phyloP scores from a whole-genome alignment of 2,113 vertebrate genomes.

The Passer montanus region DNA sequence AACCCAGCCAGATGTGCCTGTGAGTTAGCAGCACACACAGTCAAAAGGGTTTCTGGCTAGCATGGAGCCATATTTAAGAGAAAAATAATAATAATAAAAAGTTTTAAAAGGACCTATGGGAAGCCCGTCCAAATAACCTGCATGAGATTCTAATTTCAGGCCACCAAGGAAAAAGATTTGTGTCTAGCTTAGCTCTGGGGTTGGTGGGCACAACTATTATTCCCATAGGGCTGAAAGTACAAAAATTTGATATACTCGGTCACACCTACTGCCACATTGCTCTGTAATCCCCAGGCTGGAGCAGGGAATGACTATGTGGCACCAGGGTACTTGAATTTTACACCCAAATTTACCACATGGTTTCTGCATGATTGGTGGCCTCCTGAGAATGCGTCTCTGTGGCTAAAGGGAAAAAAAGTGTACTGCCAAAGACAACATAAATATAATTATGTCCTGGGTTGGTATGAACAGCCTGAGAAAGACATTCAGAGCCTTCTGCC shows the following conservation, averaged over 20 bases:
- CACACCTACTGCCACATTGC: not conserved
- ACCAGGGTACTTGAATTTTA: constrained; percentile 1
- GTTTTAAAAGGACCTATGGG: not conserved
- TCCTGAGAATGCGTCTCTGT: constrained; percentile 18
- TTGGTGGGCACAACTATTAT: not conserved
- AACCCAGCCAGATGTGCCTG: constrained; percentile 17
- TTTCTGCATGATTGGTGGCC: constrained; percentile 20
- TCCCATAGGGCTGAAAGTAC: not conserved
- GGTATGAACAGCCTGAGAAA: constrained; percentile 9
- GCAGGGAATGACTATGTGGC: not conserved
- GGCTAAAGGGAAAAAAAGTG: constrained; percentile 1
- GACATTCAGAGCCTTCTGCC: not conserved
- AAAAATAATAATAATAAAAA: not conserved
- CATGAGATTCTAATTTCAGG: not conserved
- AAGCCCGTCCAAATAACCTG: not conserved
- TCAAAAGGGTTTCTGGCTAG: not conserved
- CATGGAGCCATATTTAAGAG: not conserved
- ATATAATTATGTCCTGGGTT: not conserved
- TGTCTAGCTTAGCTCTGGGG: not conserved
- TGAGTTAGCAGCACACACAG: not conserved
- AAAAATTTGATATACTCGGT: not conserved
- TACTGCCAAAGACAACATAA: constrained; percentile 26
- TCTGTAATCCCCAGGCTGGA: not conserved
- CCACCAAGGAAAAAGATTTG: constrained; percentile 21
- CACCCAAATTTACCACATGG: not conserved